Evolutionary conservation across 2,888 invertebrate genomes (phyloP).

Genomic region (Cheilosia grossa): DNA sequence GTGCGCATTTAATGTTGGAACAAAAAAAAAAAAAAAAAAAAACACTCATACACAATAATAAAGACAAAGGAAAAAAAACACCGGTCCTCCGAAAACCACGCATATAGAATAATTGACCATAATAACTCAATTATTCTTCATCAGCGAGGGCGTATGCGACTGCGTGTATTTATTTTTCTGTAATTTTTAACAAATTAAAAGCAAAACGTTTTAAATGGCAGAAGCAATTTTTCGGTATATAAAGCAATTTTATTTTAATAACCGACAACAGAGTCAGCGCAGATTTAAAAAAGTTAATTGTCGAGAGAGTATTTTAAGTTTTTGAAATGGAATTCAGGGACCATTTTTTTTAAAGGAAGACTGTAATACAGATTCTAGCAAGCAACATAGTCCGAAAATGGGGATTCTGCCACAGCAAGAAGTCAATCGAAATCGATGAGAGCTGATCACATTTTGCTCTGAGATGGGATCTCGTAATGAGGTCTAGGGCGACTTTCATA

Average conservation of each 20-base stretch:
- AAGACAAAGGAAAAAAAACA: background rate
- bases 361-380: too few species aligned
- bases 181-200: background rate
- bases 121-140: conserved; percentile 24
- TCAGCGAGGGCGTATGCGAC: background rate
- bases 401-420: too few species aligned
- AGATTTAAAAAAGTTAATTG: background rate
- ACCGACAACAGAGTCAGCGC: background rate
- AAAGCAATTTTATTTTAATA: background rate
- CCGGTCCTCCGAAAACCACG: background rate
- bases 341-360: too few species aligned
- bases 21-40: conserved; percentile 29
- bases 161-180: background rate
- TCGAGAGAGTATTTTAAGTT: background rate
- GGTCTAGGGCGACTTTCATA: too few species aligned
- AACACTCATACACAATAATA: background rate
- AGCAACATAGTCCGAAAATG: too few species aligned
- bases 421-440: too few species aligned
- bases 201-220: background rate
- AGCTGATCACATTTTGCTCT: too few species aligned
- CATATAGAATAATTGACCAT: conserved; percentile 22
- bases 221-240: background rate
- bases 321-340: too few species aligned
- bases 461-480: too few species aligned
- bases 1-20: background rate